Evolutionary conservation across 2,888 invertebrate species (phyloP), one percentile per base, ranked within the genome.

Genomic region (Ophion ventricosus): DNA sequence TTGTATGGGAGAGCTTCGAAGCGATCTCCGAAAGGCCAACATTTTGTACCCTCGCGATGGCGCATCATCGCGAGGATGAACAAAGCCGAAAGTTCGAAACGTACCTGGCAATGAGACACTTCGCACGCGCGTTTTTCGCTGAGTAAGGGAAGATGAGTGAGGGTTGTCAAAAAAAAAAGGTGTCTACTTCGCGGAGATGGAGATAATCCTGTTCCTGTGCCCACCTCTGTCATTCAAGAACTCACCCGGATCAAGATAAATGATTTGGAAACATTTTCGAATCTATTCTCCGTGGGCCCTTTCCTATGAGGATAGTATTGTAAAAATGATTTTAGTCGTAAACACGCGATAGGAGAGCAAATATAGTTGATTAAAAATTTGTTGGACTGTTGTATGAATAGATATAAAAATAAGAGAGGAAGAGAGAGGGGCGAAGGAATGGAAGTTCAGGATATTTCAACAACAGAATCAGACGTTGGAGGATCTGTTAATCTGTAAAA

Each of bases 91-190:
- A 61, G 11, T 49, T 29, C 59, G 29, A 67, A 70, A 79, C 57
- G 25, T 49, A 43, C 63, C 59, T 67, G 78, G 70, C 72, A 61
- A 70, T 63, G 61, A 57, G 69, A 74, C 72, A 63, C 69, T 49
- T 57, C 80, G 67, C 78, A 20, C 59, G 35, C 35, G 35, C 17
- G 85, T 86, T 90, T 87, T 70, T 82, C 82, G 88, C 87, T 87
- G 85, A 85, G 84, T 90, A 90, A 90, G 85, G 78, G 64, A 81
- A 88, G 72, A 49, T 86, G 87, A 88, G 74, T 86, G 84, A 59
- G 7, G 81, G 75, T 75, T 79, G 79, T 83, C 83, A 70, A 57
- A 79, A 61, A 64, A 69, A 56, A 56, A 72, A 56, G 79, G 69
- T 29, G 29, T 35, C 57, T 35, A 11, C 56, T 23, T 20, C 29